Conservation (phyloP, 2,797 vertebrate species). For the Trichosurus vulpecula region DNA sequence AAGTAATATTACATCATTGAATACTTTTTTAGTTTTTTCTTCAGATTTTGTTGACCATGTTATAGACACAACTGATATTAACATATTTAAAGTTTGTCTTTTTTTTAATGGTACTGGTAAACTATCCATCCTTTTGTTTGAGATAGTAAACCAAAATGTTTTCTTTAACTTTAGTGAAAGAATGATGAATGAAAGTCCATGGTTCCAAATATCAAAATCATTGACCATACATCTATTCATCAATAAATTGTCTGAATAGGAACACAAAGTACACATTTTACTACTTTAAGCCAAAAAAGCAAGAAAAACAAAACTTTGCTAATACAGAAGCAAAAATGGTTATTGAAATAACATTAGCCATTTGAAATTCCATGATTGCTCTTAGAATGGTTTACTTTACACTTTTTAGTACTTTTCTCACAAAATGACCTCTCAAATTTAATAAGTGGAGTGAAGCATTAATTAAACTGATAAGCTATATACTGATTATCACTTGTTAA, state of each 20-base stretch:
- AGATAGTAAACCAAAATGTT: not conserved
- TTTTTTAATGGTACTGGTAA: slow-evolving; percentile 23
- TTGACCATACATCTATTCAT: not conserved
- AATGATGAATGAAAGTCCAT: slow-evolving; percentile 40
- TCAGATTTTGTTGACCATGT: slow-evolving; percentile 78
- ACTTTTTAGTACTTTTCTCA: slow-evolving; percentile 23
- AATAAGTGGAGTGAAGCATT: slow-evolving; percentile 32
- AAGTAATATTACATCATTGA: slow-evolving; percentile 69
- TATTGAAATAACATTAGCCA: not conserved
- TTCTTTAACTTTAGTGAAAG: slow-evolving; percentile 6
- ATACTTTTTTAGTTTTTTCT: slow-evolving; percentile 59
- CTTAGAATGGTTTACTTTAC: slow-evolving; percentile 27
- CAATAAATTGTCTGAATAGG: slow-evolving; percentile 6
- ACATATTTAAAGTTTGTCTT: slow-evolving; percentile 34
- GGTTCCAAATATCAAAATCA: not conserved
- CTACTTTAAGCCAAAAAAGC: not conserved
- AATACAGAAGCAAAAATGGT: not conserved
- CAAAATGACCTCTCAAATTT: slow-evolving; percentile 2
- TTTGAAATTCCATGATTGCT: slow-evolving; percentile 8
- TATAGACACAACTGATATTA: slow-evolving; percentile 43
- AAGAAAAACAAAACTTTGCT: not conserved
- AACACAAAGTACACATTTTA: not conserved
- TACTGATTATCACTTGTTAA: not conserved
- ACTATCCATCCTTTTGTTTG: slow-evolving; percentile 34
- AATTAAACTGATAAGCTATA: not conserved